Conservation (phyloP, 2,113 vertebrate genomes). For the Isurus oxyrinchus region DNA sequence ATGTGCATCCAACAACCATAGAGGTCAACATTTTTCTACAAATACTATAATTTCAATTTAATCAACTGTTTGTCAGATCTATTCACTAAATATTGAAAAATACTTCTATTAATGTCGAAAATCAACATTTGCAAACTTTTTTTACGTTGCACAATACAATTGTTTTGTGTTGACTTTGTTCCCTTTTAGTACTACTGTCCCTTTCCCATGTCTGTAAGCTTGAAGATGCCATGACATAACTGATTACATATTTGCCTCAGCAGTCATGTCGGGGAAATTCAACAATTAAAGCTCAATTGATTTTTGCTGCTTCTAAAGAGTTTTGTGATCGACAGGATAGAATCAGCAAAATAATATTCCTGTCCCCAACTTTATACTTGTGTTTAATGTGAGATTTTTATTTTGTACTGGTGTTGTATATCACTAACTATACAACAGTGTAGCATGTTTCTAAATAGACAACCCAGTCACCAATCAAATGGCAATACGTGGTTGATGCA, state of each 20-base stretch:
- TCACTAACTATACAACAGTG: not conserved
- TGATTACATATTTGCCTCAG: not conserved
- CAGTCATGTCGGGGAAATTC: not conserved
- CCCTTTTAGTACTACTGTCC: not conserved
- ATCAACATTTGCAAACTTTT: not conserved
- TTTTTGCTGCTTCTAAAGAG: not conserved
- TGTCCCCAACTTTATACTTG: not conserved
- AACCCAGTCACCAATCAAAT: not conserved
- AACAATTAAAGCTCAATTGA: conserved; percentile 13
- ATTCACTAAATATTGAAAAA: conserved; percentile 36
- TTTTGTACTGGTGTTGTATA: not conserved
- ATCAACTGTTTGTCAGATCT: conserved; percentile 23
- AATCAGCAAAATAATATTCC: conserved; percentile 4
- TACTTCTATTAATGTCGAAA: conserved; percentile 19
- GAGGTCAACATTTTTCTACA: conserved; percentile 21
- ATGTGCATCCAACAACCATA: conserved; percentile 13
- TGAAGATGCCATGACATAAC: not conserved
- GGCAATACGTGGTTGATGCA: not conserved
- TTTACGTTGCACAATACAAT: not conserved
- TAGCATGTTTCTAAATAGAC: not conserved
- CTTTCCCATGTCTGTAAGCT: not conserved
- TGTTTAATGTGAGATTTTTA: not conserved
- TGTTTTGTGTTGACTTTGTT: not conserved
- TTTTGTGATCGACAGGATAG: not conserved
- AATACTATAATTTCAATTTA: conserved; percentile 21